phyloP scores from a whole-genome alignment of 2,888 invertebrate species.

The Cryptocheilus praepositus region DNA sequence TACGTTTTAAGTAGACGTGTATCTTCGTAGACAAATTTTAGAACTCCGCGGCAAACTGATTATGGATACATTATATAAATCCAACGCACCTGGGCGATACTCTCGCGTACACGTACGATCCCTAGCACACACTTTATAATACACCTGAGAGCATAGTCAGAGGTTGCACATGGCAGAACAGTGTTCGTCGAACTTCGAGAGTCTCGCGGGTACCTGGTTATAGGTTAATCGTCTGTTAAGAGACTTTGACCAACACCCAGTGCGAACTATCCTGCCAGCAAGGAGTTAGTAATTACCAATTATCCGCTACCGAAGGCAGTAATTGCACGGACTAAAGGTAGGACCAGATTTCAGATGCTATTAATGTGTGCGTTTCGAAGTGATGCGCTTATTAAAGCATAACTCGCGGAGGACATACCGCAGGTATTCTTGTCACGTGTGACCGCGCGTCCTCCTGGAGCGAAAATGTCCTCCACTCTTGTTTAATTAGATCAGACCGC shows the following conservation, averaged over 20 bases:
- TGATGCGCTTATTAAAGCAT: constrained; percentile 43
- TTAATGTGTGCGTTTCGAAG: constrained; percentile 24
- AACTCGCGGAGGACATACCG: constrained; percentile 27
- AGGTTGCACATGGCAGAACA: constrained; percentile 15
- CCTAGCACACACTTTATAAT: constrained; percentile 32
- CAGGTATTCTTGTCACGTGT: neutral
- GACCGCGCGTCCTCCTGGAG: neutral
- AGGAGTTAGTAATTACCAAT: constrained; percentile 57
- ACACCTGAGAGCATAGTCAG: constrained; percentile 34
- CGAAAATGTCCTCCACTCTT: neutral
- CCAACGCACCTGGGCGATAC: constrained; percentile 23
- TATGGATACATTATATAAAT: too few species aligned
- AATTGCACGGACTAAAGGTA: constrained; percentile 37
- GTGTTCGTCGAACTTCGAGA: constrained; percentile 35
- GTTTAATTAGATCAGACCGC: neutral
- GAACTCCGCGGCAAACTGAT: too few species aligned
- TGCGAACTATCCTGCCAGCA: constrained; percentile 42
- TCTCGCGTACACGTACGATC: constrained; percentile 16
- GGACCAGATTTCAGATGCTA: constrained; percentile 38
- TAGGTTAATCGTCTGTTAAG: constrained; percentile 53
- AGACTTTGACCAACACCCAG: constrained; percentile 50
- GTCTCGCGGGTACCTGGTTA: constrained; percentile 43
- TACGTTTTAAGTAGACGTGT: too few species aligned
- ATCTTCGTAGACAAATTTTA: too few species aligned
- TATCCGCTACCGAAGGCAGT: constrained; percentile 47